Base-by-base conservation (phyloP, 2,888 invertebrate species). In the Drosophila affinis region DNA sequence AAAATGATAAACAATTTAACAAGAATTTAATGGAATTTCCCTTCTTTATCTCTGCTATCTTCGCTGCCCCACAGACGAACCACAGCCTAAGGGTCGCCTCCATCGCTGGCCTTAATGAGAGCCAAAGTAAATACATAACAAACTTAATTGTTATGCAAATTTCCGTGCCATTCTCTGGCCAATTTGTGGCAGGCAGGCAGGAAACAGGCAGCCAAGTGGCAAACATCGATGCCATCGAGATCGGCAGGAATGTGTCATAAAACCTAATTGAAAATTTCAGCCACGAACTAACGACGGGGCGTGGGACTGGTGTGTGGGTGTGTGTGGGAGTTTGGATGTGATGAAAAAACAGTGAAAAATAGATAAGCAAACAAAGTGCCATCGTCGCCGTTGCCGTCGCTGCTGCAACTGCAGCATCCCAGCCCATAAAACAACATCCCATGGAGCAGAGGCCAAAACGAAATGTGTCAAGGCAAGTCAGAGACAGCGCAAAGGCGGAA, bases 121-220 rank as follows among this genome's bases (percentile, higher is more conserved):
- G 70, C 51, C 47, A 56, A 70, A 61, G 48, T 72, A 84, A 79
- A 77, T 71, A 81, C 77, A 77, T 81, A 85, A 81, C 72, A 72
- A 82, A 80, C 52, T 80, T 86, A 86, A 82, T 82, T 80, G 86
- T 75, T 80, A 82, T 82, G 86, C 72, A 82, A 82, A 85, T 85
- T 79, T 71, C 56, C 27, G 49, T 67, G 51, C 56, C 56, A 39
- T 14, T 39, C 14, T 39, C 61, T 55, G 71, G 58, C 74, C 74
- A 82, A 77, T 81, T 79, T 72, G 44, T 39, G 46, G 27, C 24
- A 14, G 29, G 29, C 29, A 29, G 29, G 29, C 29, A 29, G 29
- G 7, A 29, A 45, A 18, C 44, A 14, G 39, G 17, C 18, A 10
- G 6, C 48, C 3, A 27, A 32, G 21, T 21, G 21, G 21, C 21